Percentiles rank a stretch among this genome's conserved stretches.
Evolutionary conservation across 2,113 vertebrate genomes (phyloP).

Genomic region (Columba janthina): DNA sequence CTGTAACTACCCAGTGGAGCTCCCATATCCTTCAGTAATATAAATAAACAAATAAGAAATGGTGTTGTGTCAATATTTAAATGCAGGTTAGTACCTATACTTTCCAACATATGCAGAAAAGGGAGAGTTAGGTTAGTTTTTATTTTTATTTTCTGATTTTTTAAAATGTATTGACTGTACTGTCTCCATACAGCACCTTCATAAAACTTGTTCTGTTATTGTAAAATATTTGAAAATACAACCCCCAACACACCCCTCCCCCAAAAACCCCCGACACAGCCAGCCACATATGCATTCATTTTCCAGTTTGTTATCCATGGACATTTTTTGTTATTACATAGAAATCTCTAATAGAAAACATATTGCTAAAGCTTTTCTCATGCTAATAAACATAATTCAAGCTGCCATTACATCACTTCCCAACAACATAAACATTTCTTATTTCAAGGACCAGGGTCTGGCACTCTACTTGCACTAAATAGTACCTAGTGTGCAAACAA

Average conservation of each 20-base stretch:
- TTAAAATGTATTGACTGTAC: neutral
- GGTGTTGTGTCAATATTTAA: neutral
- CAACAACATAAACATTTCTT: constrained; percentile 41
- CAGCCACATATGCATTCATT: neutral
- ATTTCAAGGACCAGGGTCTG: neutral
- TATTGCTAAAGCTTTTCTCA: constrained; percentile 27
- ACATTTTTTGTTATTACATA: constrained; percentile 21
- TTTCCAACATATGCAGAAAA: neutral
- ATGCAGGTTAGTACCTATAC: neutral
- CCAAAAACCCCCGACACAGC: neutral
- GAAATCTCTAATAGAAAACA: constrained; percentile 45
- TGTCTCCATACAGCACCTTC: neutral
- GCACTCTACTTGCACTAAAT: neutral
- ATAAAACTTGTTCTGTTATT: neutral
- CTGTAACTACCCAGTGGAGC: neutral
- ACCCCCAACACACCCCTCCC: neutral
- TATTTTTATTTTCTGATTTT: neutral
- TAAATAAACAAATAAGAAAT: neutral
- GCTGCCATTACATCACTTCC: constrained; percentile 47
- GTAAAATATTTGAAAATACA: neutral
- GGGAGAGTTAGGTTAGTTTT: neutral
- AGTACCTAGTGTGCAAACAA: neutral
- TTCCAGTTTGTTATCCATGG: constrained; percentile 20
- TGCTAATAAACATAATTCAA: constrained; percentile 42
- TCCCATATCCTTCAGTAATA: neutral